A percentile compares a stretch with the other conserved stretches of the same genome.
These are phyloP conservation scores for Archaeoteleia sp. DNA, from an alignment of 2,888 invertebrate species.

Conservation along the genomic window DNA sequence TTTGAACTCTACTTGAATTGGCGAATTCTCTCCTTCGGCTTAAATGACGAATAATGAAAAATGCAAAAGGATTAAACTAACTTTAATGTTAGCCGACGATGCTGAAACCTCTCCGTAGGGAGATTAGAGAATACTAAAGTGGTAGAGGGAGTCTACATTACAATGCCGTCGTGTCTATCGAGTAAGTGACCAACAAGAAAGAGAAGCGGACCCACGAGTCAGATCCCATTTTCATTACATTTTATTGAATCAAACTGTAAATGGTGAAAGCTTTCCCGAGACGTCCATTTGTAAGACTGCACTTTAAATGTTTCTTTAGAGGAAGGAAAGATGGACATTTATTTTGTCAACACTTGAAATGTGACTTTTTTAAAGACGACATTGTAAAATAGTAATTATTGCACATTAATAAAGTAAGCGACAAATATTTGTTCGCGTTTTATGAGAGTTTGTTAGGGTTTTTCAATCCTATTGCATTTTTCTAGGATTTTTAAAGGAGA, in stretches of 20 bases:
- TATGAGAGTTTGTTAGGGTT: too few species aligned
- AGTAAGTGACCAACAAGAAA: conserved; percentile 37
- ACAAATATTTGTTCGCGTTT: too few species aligned
- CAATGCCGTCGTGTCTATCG: conserved; percentile 24
- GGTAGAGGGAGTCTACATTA: conserved; percentile 26
- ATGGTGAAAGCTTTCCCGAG: conserved; percentile 14
- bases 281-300: conserved; percentile 7
- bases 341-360: too few species aligned
- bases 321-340: conserved; percentile 5
- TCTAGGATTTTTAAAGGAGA: too few species aligned
- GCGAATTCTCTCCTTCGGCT: conserved; percentile 27
- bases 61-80: conserved; percentile 45
- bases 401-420: too few species aligned
- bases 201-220: conserved; percentile 21
- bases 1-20: conserved; percentile 3
- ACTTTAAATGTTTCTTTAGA: conserved; percentile 2
- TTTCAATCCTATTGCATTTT: too few species aligned
- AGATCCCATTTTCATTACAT: conserved; percentile 36
- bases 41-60: conserved; percentile 35
- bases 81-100: conserved; percentile 26
- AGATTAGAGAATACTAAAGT: conserved; percentile 40
- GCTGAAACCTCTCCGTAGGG: conserved; percentile 43
- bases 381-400: too few species aligned
- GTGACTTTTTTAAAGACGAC: too few species aligned
- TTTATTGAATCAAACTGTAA: conserved; percentile 23